Base-by-base conservation (phyloP, 92 coral and sea anemone genomes). In the Porites evermanni region DNA sequence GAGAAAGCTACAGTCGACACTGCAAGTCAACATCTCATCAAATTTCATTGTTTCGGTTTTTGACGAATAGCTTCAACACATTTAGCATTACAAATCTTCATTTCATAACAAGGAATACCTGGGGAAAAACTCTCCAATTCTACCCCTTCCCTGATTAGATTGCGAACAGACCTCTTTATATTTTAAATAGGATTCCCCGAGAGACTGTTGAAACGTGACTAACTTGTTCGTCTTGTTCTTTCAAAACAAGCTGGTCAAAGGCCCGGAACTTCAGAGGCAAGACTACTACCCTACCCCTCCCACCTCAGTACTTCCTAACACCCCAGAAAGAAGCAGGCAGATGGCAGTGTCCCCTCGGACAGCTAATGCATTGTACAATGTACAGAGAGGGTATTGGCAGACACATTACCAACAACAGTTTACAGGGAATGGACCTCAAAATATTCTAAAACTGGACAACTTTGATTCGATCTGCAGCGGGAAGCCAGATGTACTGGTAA, bases 281-380 rank as follows among this genome's bases (percentile, higher is more conserved):
- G 79, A 88, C 12, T 94, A 82, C 91, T 94, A 94, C 91, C 98
- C 98, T 47, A 89, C 93, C 61, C 94, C 98, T 86, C 95, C 98
- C 77, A 88, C 95, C 77, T 94, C 98, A 53, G 90, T 93, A 44
- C 61, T 91, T 54, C 98, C 98, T n/a, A 94, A 96, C 88, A 87
- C 91, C 76, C 89, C 85, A 76, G 78, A 88, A 21, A 93, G 97
- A 63, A 85, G 86, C 14, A 87, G 88, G n/a, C 86, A 86, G 86
- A 79, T 93, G 88, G 94, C 95, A 11, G 94, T 96, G 38, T 52
- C 95, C 19, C 95, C 96, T 50, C 92, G 91, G 64, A 96, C 99
- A 23, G 99, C 98, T 23, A 91, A 94, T 68, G 94, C 95, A 16
- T 86, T 95, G 89, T 92, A 90, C 88, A 93, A 95, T 70, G 87